These are phyloP conservation scores for Picathartes gymnocephalus DNA, from an alignment of 2,113 vertebrate genomes.

Conservation along the genomic window DNA sequence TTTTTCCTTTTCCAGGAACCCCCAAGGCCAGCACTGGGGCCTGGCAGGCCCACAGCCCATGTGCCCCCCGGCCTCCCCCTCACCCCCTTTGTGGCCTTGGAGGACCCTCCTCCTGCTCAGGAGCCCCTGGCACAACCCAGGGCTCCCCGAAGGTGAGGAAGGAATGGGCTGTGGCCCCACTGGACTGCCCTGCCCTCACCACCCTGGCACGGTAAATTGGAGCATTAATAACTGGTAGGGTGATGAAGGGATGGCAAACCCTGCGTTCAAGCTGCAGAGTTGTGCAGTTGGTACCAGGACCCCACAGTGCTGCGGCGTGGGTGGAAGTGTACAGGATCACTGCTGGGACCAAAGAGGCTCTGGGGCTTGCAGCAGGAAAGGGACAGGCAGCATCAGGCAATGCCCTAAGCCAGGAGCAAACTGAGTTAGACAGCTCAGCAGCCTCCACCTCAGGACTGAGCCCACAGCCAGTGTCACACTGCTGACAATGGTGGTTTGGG, in stretches of 20 bases:
- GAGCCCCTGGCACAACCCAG: not conserved
- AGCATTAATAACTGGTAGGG: not conserved
- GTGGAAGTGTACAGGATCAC: fast-evolving
- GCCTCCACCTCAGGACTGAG: fast-evolving
- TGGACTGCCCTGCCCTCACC: fast-evolving
- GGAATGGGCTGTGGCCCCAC: fast-evolving
- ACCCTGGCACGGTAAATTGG: fast-evolving
- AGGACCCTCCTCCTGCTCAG: slow-evolving; percentile 63
- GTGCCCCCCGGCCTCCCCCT: not conserved
- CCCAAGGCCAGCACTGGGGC: not conserved
- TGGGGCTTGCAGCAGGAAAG: not conserved
- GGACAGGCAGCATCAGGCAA: not conserved
- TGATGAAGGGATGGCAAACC: not conserved
- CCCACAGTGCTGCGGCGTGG: no score
- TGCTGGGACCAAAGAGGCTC: not conserved
- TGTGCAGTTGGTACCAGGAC: fast-evolving
- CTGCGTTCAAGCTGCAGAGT: fast-evolving
- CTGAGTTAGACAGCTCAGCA: no score
- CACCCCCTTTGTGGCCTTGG: not conserved
- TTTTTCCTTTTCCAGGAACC: slow-evolving; percentile 44
- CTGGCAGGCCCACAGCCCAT: not conserved
- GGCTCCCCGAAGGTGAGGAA: not conserved
- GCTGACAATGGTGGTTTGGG: fast-evolving
- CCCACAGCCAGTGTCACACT: not conserved
- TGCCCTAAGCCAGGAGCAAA: fast-evolving